These are phyloP conservation scores for Kryptolebias ocellatus DNA, from an alignment of 2,797 vertebrate species.

Conservation along the genomic window DNA sequence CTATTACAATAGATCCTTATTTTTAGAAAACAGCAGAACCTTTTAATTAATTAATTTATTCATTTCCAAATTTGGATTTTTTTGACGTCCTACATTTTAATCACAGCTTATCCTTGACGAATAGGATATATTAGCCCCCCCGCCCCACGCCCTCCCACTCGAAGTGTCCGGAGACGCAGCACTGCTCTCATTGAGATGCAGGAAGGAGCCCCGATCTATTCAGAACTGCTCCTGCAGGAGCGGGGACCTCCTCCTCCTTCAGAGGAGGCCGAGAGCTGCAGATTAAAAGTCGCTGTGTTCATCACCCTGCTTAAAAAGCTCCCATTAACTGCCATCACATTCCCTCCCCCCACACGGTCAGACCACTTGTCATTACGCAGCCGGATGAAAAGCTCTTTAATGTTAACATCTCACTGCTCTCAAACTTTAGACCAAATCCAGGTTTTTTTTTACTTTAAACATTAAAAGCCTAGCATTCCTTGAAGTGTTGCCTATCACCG, in stretches of 20 bases:
- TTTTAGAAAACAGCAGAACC: slow-evolving; percentile 56
- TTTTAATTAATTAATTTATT: slow-evolving; percentile 28
- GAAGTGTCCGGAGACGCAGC: slow-evolving; percentile 49
- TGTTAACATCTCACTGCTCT: slow-evolving; percentile 55
- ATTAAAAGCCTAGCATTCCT: too few species aligned
- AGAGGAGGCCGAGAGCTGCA: slow-evolving; percentile 49
- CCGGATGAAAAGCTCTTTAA: slow-evolving; percentile 62
- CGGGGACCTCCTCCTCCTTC: slow-evolving; percentile 53
- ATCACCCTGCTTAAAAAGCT: slow-evolving; percentile 61
- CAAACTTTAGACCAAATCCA: slow-evolving; percentile 59
- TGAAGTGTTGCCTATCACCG: too few species aligned
- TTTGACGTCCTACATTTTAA: slow-evolving; percentile 58
- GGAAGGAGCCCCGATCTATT: slow-evolving; percentile 67
- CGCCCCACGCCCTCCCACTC: slow-evolving; percentile 58
- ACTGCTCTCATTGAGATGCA: slow-evolving; percentile 68
- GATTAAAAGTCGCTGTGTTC: slow-evolving; percentile 75
- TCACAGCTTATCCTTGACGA: slow-evolving; percentile 62
- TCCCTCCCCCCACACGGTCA: slow-evolving; percentile 58
- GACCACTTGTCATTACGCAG: slow-evolving; percentile 54
- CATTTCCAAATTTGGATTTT: slow-evolving; percentile 57
- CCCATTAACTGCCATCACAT: slow-evolving; percentile 69
- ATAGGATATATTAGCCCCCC: slow-evolving; percentile 54
- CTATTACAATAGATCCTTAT: slow-evolving; percentile 43
- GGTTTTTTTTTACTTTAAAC: too few species aligned
- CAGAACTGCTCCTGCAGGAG: slow-evolving; percentile 62